These are phyloP conservation scores for Phylloscopus collybita DNA, from an alignment of 2,797 vertebrate species.

Conservation along the genomic window DNA sequence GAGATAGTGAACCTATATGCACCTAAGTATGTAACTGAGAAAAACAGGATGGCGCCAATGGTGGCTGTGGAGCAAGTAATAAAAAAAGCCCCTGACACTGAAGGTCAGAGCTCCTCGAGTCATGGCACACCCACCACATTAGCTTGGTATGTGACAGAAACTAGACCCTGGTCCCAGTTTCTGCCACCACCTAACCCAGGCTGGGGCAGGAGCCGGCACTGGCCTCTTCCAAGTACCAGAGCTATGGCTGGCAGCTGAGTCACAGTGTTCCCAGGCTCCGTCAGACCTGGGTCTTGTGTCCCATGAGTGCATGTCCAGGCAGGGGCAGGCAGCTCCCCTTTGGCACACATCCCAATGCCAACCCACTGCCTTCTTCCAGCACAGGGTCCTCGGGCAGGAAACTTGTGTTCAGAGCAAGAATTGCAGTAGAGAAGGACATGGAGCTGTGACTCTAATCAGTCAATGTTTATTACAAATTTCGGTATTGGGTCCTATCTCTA, in stretches of 20 bases:
- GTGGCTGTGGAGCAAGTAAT: not conserved
- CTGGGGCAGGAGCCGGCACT: not conserved
- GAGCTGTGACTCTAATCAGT: not conserved
- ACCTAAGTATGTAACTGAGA: not conserved
- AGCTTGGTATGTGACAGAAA: not conserved
- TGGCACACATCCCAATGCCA: not conserved
- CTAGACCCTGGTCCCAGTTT: not conserved
- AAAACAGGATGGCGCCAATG: not conserved
- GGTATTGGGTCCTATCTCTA: not conserved
- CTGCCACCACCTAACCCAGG: not conserved
- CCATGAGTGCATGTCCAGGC: not conserved
- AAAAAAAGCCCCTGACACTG: not conserved
- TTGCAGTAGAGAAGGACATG: not conserved
- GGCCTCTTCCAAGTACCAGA: not conserved
- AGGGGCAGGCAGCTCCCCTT: not conserved
- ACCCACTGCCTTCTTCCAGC: not conserved
- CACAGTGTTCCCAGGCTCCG: not conserved
- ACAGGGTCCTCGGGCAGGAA: not conserved
- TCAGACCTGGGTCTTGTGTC: not conserved
- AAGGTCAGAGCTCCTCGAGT: not conserved
- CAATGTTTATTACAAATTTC: not conserved
- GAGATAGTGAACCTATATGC: accelerated
- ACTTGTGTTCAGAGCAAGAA: not conserved
- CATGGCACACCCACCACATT: not conserved
- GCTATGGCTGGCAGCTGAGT: not conserved